A percentile compares a stretch with the other conserved stretches of the same genome.
Evolutionary conservation across 2,888 invertebrate species (phyloP).

Genomic region (Neelides folsomi): DNA sequence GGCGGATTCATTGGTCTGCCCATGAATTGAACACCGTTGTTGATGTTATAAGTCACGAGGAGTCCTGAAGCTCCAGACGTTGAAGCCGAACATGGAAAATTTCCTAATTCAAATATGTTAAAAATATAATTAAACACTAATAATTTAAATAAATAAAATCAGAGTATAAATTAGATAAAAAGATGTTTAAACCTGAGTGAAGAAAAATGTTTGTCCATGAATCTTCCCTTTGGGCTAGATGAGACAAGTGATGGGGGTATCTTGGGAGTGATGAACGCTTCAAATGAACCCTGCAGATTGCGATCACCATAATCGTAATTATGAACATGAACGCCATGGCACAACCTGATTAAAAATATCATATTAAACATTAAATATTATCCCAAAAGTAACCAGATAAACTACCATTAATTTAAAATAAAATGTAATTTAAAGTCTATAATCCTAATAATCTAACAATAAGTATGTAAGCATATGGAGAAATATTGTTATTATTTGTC

Average conservation of each 20-base stretch:
- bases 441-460: neutral
- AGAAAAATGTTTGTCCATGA: constrained; percentile 25
- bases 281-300: constrained; percentile 40
- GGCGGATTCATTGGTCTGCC: constrained; percentile 39
- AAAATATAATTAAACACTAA: too few relatives aligned
- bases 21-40: constrained; percentile 39
- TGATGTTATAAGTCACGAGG: constrained; percentile 39
- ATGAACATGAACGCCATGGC: constrained; percentile 41
- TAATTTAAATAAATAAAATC: neutral
- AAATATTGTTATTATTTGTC: too few relatives aligned
- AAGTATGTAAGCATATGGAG: neutral
- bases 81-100: constrained; percentile 9
- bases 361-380: neutral
- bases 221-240: constrained; percentile 14
- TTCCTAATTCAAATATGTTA: too few relatives aligned
- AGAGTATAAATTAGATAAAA: neutral
- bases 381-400: neutral
- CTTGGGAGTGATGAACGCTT: constrained; percentile 36
- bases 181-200: constrained; percentile 11
- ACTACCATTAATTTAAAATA: neutral
- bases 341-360: constrained; percentile 35
- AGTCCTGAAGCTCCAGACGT: constrained; percentile 33
- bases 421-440: neutral
- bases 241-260: constrained; percentile 29
- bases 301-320: constrained; percentile 39